These are phyloP conservation scores for Esox niger DNA, from an alignment of 2,113 vertebrate species.

Conservation along the genomic window DNA sequence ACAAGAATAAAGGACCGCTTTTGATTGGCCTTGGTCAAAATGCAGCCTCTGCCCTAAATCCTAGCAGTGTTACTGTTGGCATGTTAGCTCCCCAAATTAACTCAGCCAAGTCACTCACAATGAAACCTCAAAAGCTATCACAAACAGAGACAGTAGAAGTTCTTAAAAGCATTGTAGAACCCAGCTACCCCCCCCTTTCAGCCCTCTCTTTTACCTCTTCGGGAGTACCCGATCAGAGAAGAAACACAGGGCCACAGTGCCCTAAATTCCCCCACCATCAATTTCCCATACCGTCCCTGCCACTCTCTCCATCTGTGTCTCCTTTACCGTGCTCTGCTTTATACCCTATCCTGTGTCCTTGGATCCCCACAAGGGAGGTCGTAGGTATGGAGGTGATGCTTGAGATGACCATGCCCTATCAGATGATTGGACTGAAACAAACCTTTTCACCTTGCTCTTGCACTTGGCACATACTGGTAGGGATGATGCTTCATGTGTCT, in stretches of 20 bases:
- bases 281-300: not conserved
- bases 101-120: not conserved
- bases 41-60: not conserved
- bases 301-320: not conserved
- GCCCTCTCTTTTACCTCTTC: not conserved
- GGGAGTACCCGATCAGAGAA: not conserved
- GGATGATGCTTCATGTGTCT: too few relatives aligned
- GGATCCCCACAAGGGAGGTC: not conserved
- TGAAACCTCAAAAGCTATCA: not conserved
- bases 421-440: not conserved
- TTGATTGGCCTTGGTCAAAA: not conserved
- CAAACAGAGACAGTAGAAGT: not conserved
- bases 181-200: not conserved
- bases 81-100: not conserved
- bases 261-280: conserved; percentile 1
- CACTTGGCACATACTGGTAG: not conserved
- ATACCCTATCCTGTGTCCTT: not conserved
- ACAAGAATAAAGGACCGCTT: not conserved
- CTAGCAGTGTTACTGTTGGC: not conserved
- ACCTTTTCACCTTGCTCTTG: not conserved
- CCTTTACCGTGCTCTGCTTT: not conserved
- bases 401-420: not conserved
- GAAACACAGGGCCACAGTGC: not conserved
- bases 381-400: not conserved
- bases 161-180: not conserved